Evolutionary conservation across 2,797 vertebrate species (phyloP), one percentile per base, ranked within the genome.

Genomic region (Sarcoramphus papa): DNA sequence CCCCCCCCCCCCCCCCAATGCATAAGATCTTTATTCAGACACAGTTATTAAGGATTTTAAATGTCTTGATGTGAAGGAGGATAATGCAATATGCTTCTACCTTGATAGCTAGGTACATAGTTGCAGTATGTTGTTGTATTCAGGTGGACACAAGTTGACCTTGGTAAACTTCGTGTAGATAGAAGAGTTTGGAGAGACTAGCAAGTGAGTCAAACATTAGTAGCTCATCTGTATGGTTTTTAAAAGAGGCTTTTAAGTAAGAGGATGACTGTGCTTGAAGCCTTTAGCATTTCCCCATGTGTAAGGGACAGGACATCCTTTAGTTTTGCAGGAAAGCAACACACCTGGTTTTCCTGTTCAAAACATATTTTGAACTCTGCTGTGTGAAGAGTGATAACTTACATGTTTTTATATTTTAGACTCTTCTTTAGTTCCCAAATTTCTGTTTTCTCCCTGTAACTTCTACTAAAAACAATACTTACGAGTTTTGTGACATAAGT

Each of bases 401-500:
- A 4, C 0, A 18, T 25, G 33, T 3, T 57, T 70, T 28, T 35
- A 3, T 75, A 18, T 59, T 93, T 84, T 68, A 67, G 6, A 33
- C 6, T 53, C 0, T 0, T 41, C 27, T 70, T 68, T 35, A 37
- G 15, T 82, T 64, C 21, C 17, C 12, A 21, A 65, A 47, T 62
- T 21, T 3, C 6, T 83, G 4, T 43, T 75, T 90, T 50, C 9
- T 90, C 4, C 4, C 17, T 63, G 17, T 45, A 50, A 67, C 14
- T 81, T 89, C 25, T 82, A 54, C 30, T 89, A 17, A 70, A 48
- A 85, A 12, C 22, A 50, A 6, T 21, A 11, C 4, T 45, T 82
- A 31, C 0, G 6, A 24, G 7, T 68, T 78, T 68, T 63, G 31
- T 91, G 33, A 33, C 12, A 0, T 22, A 22, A 65, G 9, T 59